Evolutionary conservation across 2,113 vertebrate genomes (phyloP), one percentile per base, ranked within the genome.

Genomic region (Corythornis cristatus): DNA sequence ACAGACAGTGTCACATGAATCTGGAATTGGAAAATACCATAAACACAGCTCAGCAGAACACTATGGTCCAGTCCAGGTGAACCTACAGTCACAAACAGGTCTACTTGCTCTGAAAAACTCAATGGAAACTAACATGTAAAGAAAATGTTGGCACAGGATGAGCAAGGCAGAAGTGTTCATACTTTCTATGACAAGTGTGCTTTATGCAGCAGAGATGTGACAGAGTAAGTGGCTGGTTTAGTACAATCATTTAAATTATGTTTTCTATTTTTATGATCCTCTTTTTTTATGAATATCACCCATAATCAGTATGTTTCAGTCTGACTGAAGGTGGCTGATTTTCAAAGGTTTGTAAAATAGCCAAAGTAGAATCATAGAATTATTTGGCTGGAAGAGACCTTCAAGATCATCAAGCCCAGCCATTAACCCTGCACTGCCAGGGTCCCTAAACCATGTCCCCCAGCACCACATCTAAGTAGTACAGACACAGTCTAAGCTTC

Each of bases 11-110:
- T 60, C 51, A 76, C 58, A 54, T 26, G 12, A 42, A 61, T 37
- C 20, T 76, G 51, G 29, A 64, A 56, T 3, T n/a, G 22, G 58
- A 60, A 58, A 16, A 50, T 26, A 29, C 15, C 22, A 45, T 2
- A 67, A n/a, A 37, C 15, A 56, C 13, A 83, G 50, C 48, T 78
- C 53, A 56, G 7, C 25, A 42, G 37, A 67, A 42, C 72, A 6
- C 29, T 66, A 28, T 9, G 0, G 0, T 18, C 43, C 11, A 16
- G 22, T 33, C 40, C 2, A 61, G 2, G 4, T 40, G 26, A 73
- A 22, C 18, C 15, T 29, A 46, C 9, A 23, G 25, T 23, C 21
- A 50, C 21, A 40, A 7, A 40, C 8, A 50, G 14, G 53, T 33
- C 31, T 62, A 4, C 53, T 56, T 40, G 19, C 46, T 67, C 48